Evolutionary conservation across 2,113 vertebrate species (phyloP).

Genomic region (Lates calcarifer): DNA sequence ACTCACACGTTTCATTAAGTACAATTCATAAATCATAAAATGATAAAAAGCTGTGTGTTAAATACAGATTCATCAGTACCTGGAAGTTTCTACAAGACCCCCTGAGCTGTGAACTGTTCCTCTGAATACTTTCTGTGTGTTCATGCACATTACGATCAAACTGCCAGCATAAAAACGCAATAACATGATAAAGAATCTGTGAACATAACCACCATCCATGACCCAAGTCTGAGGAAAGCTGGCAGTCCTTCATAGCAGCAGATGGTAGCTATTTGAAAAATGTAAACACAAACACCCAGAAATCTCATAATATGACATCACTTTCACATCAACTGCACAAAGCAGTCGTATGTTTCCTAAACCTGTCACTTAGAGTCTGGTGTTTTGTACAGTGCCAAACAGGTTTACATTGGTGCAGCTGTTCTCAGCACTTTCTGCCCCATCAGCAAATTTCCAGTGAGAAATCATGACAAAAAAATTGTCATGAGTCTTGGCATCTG

Average conservation of each 20-base stretch:
- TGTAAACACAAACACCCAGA: conserved; percentile 14
- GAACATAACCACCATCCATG: background rate
- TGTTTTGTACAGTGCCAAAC: background rate
- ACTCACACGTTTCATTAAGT: background rate
- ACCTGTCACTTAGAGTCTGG: background rate
- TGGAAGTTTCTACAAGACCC: background rate
- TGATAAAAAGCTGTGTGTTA: background rate
- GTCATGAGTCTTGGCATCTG: too few relatives aligned
- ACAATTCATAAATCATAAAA: background rate
- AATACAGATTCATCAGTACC: background rate
- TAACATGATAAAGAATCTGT: background rate
- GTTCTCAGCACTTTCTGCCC: background rate
- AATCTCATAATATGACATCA: background rate
- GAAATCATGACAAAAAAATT: too few relatives aligned
- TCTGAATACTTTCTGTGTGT: background rate
- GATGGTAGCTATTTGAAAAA: conserved; percentile 25
- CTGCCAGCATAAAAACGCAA: background rate
- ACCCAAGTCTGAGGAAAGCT: background rate
- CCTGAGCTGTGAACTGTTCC: background rate
- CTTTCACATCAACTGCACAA: background rate
- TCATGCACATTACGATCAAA: background rate
- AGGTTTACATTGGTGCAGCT: background rate
- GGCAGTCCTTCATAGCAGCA: background rate
- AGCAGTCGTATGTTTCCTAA: background rate
- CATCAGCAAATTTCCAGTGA: background rate